Base-by-base conservation (phyloP, 2,888 invertebrate species). In the Zaprionus lineosus region DNA sequence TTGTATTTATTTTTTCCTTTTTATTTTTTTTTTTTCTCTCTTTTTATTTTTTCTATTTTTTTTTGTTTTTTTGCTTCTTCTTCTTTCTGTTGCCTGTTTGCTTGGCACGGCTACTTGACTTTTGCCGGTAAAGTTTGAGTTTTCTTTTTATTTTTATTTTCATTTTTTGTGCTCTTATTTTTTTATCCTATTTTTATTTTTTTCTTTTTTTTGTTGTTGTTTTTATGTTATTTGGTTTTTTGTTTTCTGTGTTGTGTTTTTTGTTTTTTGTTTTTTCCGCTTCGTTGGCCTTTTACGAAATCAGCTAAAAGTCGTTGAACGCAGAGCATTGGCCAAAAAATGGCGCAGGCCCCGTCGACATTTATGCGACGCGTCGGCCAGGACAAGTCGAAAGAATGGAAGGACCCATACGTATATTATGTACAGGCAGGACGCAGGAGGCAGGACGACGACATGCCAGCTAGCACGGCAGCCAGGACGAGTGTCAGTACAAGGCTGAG, bases 301-400 rank as follows among this genome's bases (percentile, higher is more conserved):
- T 74, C 84, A 82, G 79, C 66, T 73, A 78, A 84, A 79, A 84
- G 79, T 79, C 79, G 79, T 84, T 79, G 79, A 84, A 79, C 79
- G 83, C 68, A 43, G 39, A 39, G 44, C 68, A 29, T 51, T 51
- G 63, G 48, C 52, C 44, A 56, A 64, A n/a, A n/a, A 69, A 64
- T 61, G 72, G 51, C 40, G 52, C 58, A 66, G 73, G 67, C 57
- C n/a, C 11, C 52, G 66, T 56, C 73, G 62, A 72, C 73, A 58
- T 70, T 72, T 70, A 70, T 70, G 73, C 70, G 73, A 67, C 57
- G 55, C 46, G 7, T 31, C 34, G 52, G 33, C 24, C 36, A 21
- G 48, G 33, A 21, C 36, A 28, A 29, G 12, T 28, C 64, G 43
- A 48, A 41, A 47, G 15, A 9, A 36, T 40, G 9, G 26, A 37